Percentiles rank a stretch among this genome's conserved stretches.
Conservation (phyloP, 2,888 invertebrate genomes). For the Mellilla xanthometata region DNA sequence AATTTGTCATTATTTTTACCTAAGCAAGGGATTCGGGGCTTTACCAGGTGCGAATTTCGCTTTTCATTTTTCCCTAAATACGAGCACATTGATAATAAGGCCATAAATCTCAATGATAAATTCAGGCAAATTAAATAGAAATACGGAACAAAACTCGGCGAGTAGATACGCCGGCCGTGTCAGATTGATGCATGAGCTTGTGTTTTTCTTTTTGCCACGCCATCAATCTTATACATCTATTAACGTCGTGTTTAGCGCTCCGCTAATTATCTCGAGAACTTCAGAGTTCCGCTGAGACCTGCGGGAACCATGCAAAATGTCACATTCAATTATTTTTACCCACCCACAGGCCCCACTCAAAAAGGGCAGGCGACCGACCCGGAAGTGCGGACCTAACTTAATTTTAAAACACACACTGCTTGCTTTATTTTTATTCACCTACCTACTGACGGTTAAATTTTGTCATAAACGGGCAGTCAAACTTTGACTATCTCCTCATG, state of each 20-base stretch:
- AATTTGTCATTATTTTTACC: no score
- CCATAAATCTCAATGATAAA: slow-evolving; percentile 20
- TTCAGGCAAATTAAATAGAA: slow-evolving; percentile 24
- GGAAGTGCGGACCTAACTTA: slow-evolving; percentile 6
- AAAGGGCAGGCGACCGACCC: slow-evolving; percentile 10
- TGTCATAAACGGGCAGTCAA: slow-evolving; percentile 23
- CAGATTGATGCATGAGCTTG: slow-evolving; percentile 69
- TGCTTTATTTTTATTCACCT: background rate
- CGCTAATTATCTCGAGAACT: slow-evolving; percentile 65
- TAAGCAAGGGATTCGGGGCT: background rate
- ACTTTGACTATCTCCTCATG: no score
- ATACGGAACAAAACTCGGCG: slow-evolving; percentile 28
- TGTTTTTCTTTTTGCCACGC: slow-evolving; percentile 63
- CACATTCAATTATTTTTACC: slow-evolving; percentile 26
- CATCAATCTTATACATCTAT: slow-evolving; percentile 71
- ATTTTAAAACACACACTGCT: background rate
- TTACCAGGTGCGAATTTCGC: background rate
- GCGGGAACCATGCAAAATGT: slow-evolving; percentile 33
- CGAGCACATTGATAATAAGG: slow-evolving; percentile 4
- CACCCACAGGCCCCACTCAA: slow-evolving; percentile 13
- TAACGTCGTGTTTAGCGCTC: slow-evolving; percentile 67
- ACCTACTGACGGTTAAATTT: slow-evolving; percentile 11
- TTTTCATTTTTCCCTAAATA: background rate
- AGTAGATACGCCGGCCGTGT: slow-evolving; percentile 43
- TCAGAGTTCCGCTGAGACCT: slow-evolving; percentile 47